Evolutionary conservation across 2,797 vertebrate species (phyloP).

Genomic region (Brotula barbata): DNA sequence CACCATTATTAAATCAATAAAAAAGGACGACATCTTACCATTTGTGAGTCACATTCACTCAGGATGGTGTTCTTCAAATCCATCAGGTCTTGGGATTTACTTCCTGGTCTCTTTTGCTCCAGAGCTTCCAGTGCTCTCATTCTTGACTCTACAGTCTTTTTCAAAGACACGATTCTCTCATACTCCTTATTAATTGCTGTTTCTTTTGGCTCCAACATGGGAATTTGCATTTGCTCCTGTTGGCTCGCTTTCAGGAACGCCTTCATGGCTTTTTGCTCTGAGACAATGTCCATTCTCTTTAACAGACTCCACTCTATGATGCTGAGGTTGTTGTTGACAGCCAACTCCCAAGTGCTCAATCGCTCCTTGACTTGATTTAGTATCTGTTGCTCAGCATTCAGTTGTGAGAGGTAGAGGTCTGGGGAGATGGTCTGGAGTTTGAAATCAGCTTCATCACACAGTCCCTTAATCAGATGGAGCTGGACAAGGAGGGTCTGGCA

Average conservation of each 20-base stretch:
- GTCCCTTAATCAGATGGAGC: constrained; percentile 62
- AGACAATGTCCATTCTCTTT: constrained; percentile 58
- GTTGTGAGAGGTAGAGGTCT: constrained; percentile 76
- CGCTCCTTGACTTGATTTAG: constrained; percentile 65
- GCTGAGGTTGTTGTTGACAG: constrained; percentile 63
- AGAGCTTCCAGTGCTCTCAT: constrained; percentile 72
- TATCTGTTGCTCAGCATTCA: constrained; percentile 61
- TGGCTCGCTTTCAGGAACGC: constrained; percentile 59
- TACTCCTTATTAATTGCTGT: constrained; percentile 73
- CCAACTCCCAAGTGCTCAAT: constrained; percentile 56
- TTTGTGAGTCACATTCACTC: constrained; percentile 72
- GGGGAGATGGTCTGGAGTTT: constrained; percentile 69
- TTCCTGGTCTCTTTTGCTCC: constrained; percentile 43
- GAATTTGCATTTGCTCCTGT: constrained; percentile 69
- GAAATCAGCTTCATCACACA: constrained; percentile 61
- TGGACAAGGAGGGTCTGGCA: constrained; percentile 70
- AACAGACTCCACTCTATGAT: constrained; percentile 68
- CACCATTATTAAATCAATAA: neutral
- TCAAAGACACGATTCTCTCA: constrained; percentile 73
- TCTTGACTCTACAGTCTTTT: constrained; percentile 76
- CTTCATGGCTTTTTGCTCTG: constrained; percentile 47
- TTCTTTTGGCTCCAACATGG: constrained; percentile 69
- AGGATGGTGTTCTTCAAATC: constrained; percentile 72
- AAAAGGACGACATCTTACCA: constrained; percentile 51
- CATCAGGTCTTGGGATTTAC: constrained; percentile 55